Evolutionary conservation across 1,140 invertebrate genomes (phyloP).

Genomic region (Sweltsa coloradensis): DNA sequence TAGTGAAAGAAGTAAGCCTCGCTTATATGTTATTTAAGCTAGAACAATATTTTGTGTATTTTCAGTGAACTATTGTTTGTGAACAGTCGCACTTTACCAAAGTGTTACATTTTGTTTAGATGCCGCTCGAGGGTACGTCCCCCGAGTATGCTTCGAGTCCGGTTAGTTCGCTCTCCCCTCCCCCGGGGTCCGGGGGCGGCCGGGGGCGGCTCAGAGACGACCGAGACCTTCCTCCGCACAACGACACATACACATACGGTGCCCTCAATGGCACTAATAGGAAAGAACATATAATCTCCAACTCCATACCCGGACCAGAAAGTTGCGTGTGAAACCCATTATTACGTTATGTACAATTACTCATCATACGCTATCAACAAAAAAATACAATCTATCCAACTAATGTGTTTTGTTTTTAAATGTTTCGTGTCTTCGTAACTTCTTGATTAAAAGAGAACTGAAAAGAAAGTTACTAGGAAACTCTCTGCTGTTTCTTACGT

Average conservation of each 20-base stretch:
- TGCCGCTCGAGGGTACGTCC: slow-evolving; percentile 2
- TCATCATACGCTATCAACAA: too few relatives aligned
- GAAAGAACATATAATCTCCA: slow-evolving; percentile 49
- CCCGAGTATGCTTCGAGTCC: slow-evolving; percentile 1
- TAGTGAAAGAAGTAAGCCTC: background rate
- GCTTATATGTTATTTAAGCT: background rate
- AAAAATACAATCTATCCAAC: too few relatives aligned
- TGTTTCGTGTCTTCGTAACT: too few relatives aligned
- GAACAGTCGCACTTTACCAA: background rate
- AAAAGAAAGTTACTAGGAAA: too few relatives aligned
- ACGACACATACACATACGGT: background rate
- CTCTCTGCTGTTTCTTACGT: too few relatives aligned
- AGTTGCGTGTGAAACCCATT: slow-evolving; percentile 57
- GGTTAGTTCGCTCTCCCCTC: background rate
- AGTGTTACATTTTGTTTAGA: background rate
- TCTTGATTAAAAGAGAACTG: too few relatives aligned
- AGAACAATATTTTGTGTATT: too few relatives aligned
- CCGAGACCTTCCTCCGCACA: background rate
- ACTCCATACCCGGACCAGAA: slow-evolving; percentile 59
- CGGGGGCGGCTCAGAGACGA: background rate
- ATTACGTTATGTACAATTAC: too few relatives aligned
- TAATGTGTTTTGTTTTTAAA: too few relatives aligned
- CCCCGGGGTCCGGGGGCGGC: background rate
- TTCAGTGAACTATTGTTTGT: background rate
- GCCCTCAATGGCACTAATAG: slow-evolving; percentile 12